phyloP scores from a whole-genome alignment of 2,113 vertebrate genomes.

The Polypterus bichir region DNA sequence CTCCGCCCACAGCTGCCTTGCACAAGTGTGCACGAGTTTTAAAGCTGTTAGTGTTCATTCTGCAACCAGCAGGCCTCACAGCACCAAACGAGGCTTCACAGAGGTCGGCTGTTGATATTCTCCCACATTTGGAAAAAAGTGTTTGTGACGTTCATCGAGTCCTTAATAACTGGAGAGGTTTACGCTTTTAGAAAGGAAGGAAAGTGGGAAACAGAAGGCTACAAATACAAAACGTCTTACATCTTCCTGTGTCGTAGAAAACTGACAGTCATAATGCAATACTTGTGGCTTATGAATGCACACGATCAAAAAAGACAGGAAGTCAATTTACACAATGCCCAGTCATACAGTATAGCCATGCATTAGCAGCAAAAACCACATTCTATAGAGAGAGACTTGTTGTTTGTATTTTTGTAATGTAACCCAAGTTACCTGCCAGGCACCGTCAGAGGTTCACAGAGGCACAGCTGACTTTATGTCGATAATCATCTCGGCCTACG shows the following conservation, averaged over 20 bases:
- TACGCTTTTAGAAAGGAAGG: too few species aligned
- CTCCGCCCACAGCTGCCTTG: too few species aligned
- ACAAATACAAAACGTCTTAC: constrained; percentile 14
- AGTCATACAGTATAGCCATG: constrained; percentile 37
- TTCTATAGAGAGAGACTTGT: constrained; percentile 13
- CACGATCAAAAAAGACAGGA: neutral
- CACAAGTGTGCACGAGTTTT: too few species aligned
- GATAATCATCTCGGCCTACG: neutral
- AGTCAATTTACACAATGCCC: constrained; percentile 11
- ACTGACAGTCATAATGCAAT: neutral
- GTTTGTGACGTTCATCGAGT: constrained; percentile 15
- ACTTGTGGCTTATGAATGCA: neutral
- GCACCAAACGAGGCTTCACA: neutral
- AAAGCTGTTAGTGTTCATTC: too few species aligned
- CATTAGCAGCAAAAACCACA: constrained; percentile 36
- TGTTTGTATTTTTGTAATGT: constrained; percentile 19
- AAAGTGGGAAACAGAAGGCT: neutral
- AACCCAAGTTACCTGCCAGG: neutral
- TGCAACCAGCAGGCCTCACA: neutral
- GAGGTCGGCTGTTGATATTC: neutral
- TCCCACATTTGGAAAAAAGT: neutral
- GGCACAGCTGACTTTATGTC: constrained; percentile 1
- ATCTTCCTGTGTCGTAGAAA: constrained; percentile 2
- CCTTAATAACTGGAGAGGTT: constrained; percentile 12
- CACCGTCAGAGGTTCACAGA: neutral